These are phyloP conservation scores for Pithys albifrons DNA, from an alignment of 2,113 vertebrate species.

Conservation along the genomic window DNA sequence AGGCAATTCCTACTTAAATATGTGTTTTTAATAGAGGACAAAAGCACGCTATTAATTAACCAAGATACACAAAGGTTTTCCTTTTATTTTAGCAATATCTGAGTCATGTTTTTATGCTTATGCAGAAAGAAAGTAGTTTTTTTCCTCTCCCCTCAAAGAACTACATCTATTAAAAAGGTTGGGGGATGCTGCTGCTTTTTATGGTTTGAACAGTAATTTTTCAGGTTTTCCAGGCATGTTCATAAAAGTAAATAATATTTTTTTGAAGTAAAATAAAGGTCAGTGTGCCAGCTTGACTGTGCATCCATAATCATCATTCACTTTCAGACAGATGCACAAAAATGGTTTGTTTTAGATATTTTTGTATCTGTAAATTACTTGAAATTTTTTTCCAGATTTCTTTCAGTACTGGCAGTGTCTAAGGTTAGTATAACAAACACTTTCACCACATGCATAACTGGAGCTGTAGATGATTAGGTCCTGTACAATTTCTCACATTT, in stretches of 20 bases:
- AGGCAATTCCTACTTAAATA: neutral
- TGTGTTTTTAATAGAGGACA: neutral
- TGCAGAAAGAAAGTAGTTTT: neutral
- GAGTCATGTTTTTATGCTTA: neutral
- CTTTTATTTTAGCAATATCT: neutral
- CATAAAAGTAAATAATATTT: neutral
- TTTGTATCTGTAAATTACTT: neutral
- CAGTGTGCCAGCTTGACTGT: neutral
- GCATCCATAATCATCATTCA: neutral
- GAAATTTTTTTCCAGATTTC: neutral
- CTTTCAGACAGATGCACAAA: neutral
- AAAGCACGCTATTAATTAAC: neutral
- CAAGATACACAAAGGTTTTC: neutral
- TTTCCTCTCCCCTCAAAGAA: neutral
- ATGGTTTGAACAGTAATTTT: neutral
- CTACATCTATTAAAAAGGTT: accelerated
- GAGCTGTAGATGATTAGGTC: neutral
- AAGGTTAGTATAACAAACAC: neutral
- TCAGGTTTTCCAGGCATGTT: neutral
- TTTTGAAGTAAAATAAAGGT: neutral
- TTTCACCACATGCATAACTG: neutral
- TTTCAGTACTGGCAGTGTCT: neutral
- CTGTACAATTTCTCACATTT: neutral
- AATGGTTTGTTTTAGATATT: neutral
- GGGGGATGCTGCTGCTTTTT: neutral